These are phyloP conservation scores for Agrilus planipennis DNA, from an alignment of 1,140 invertebrate species.

Conservation along the genomic window DNA sequence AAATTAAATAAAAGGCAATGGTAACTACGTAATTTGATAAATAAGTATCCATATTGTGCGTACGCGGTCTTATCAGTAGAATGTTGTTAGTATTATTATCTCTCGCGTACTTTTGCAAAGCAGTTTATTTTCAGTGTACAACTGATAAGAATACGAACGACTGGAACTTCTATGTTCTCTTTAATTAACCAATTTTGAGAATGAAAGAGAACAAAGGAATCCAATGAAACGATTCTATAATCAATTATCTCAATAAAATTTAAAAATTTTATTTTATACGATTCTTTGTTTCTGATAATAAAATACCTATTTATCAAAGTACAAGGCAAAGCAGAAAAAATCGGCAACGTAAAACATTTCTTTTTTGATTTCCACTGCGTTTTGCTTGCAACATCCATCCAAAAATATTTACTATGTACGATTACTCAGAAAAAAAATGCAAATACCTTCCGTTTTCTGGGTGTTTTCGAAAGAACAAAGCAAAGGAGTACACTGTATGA, in stretches of 20 bases:
- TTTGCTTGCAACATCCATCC: not conserved
- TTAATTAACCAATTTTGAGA: too few species aligned
- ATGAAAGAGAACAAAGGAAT: too few species aligned
- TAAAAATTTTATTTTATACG: not conserved
- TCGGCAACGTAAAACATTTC: not conserved
- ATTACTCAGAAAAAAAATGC: not conserved
- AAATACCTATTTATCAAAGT: slow-evolving; percentile 15
- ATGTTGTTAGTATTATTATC: not conserved
- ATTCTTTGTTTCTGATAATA: too few species aligned
- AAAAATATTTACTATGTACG: too few species aligned
- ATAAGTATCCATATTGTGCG: slow-evolving; percentile 22
- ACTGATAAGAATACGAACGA: too few species aligned
- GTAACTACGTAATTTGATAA: slow-evolving; percentile 25
- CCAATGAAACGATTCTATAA: too few species aligned
- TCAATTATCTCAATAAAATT: not conserved
- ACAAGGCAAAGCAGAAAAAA: slow-evolving; percentile 1
- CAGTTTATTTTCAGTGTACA: too few species aligned
- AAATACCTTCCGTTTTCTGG: slow-evolving; percentile 3
- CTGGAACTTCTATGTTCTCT: not conserved
- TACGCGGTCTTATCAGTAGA: not conserved
- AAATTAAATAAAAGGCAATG: slow-evolving; percentile 9
- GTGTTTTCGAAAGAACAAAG: too few species aligned
- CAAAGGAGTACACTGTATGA: too few species aligned
- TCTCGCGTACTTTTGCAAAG: not conserved
- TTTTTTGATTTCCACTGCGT: not conserved